Base-by-base conservation (phyloP, 2,113 vertebrate species). In the Tautogolabrus adspersus region DNA sequence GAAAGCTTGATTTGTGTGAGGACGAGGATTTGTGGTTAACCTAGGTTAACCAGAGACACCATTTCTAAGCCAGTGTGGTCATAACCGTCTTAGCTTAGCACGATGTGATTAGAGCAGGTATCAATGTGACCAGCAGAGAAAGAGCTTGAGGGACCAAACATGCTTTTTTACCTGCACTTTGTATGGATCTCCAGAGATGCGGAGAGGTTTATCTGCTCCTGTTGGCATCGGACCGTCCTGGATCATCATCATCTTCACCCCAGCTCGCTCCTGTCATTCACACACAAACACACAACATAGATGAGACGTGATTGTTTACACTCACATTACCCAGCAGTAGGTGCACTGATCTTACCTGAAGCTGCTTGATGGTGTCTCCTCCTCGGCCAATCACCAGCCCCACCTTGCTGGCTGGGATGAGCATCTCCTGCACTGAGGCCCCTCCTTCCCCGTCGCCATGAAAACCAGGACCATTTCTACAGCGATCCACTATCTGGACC, bases 171-270 rank as follows among this genome's bases (percentile, higher is more conserved):
- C 91, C 92, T 93, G 92, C 1, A 93, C 89, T 88, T 93, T 96
- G 96, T 93, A 94, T 1, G 96, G 95, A 81, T 98, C 97, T 81
- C 97, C 97, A 5, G 96, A 97, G 93, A 98, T 97, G 37, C 97
- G 95, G 16, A 98, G 97, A 59, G 97, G 97, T 91, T 98, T 98
- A 89, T 98, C 97, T 12, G 96, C 96, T 60, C 97, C 97, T 0
- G 97, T 98, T 0, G 97, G 97, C 91, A 98, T 90, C 0, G 97
- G 97, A 12, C 97, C 97, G 0, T 98, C 97, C 90, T 98, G 97
- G 86, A 98, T 98, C 97, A 98, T 98, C 75, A 98, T 96, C 97
- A 98, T 98, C 91, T 98, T 98, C 91, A 98, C 97, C 2, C 97
- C 97, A 0, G 97, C 96, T 80, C 97, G 93, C 91, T 98, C 97